phyloP scores from a whole-genome alignment of 2,113 vertebrate species.

The Notarius quadriscutis region DNA sequence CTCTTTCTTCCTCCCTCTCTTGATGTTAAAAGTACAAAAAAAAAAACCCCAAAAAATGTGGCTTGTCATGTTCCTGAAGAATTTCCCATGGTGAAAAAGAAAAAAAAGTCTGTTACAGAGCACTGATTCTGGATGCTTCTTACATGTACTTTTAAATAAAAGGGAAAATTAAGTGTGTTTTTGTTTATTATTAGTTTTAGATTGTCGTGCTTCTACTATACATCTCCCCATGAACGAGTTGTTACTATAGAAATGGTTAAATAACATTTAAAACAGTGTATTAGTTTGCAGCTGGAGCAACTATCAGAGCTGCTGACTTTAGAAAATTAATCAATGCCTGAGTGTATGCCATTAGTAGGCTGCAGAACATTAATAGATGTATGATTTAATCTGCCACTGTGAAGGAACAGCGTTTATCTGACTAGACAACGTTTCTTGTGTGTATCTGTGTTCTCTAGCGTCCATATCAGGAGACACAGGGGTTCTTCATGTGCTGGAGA shows the following conservation, averaged over 20 bases:
- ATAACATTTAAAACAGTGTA: background rate
- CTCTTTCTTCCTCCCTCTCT: background rate
- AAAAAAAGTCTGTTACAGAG: background rate
- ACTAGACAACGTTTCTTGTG: background rate
- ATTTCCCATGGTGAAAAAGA: background rate
- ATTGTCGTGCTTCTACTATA: background rate
- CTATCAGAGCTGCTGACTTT: background rate
- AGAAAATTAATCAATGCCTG: background rate
- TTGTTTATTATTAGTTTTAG: background rate
- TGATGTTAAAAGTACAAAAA: background rate
- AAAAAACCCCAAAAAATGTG: too few species aligned
- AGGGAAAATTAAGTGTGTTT: too few species aligned
- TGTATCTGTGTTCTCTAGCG: slow-evolving; percentile 57
- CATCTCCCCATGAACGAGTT: background rate
- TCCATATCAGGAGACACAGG: slow-evolving; percentile 84
- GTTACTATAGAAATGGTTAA: background rate
- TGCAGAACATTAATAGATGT: background rate
- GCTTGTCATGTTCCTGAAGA: background rate
- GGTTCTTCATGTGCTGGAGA: slow-evolving; percentile 87
- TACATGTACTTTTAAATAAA: background rate
- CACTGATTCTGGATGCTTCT: background rate
- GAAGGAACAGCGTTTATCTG: background rate
- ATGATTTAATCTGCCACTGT: background rate
- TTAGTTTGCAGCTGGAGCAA: background rate
- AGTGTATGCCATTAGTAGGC: background rate